Base-by-base conservation (phyloP, 2,888 invertebrate genomes). In the Polydrusus cervinus region DNA sequence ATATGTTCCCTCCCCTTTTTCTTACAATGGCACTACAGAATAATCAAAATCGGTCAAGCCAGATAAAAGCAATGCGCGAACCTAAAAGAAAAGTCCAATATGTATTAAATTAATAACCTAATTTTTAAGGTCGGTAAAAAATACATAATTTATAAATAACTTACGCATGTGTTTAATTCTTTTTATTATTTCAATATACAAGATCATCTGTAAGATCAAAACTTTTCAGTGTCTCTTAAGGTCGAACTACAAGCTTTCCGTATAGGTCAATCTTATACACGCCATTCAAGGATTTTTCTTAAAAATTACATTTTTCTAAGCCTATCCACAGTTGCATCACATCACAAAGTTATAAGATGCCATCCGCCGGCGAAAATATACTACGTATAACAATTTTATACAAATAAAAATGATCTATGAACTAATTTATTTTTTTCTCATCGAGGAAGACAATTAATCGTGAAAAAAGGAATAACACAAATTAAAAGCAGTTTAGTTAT, bases 381-480 rank as follows among this genome's bases (percentile, higher is more conserved):
- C 16, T 60, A 55, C 30, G n/a, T 55, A 34, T 53, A 13, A 60
- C 38, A 60, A 16, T 9, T 60, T 60, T 38, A 40, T 60, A 60
- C 38, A 60, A 60, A 60, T 60, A 60, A 60, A 51, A 60, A 38
- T 30, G 5, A 60, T 60, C 57, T 68, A 68, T 53, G 45, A 57
- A 68, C 67, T 40, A 40, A 55, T 55, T 53, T 67, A 51, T 66
- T 67, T 25, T 25, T 40, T 57, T 43, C 57, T 70, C 70, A 70
- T 47, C 70, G 65, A 74, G 74, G 69, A 74, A 74, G 69, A 70
- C 70, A 74, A 70, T 69, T 65, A 74, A 38, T 38, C 34, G 14
- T 57, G 53, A 67, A 70, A 68, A 62, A 65, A 75, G 75, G 66
- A 75, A 71, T 70, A 71, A 75, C 75, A 71, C 61, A 75, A 75